phyloP scores from a whole-genome alignment of 2,888 invertebrate species.

The Trichopoda pennipes region DNA sequence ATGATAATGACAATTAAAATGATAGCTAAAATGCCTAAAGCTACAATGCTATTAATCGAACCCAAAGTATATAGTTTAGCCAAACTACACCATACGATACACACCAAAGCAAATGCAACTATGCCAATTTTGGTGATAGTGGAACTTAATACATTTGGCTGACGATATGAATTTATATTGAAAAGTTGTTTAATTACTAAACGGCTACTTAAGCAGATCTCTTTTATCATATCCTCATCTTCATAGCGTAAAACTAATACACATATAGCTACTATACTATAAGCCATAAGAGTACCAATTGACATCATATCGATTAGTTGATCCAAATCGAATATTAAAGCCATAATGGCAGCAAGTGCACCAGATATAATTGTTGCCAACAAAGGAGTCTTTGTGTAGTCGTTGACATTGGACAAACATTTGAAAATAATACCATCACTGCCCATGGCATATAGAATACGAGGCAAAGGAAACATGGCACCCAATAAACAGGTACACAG shows the following conservation, averaged over 20 bases:
- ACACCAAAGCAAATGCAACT: slow-evolving; percentile 82
- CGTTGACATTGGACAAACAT: slow-evolving; percentile 86
- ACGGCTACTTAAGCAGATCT: slow-evolving; percentile 75
- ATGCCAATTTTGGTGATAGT: slow-evolving; percentile 85
- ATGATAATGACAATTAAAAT: slow-evolving; percentile 83
- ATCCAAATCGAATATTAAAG: slow-evolving; percentile 91
- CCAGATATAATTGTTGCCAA: slow-evolving; percentile 89
- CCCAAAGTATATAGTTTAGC: slow-evolving; percentile 71
- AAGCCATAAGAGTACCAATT: slow-evolving; percentile 93
- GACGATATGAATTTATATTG: slow-evolving; percentile 87
- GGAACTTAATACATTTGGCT: slow-evolving; percentile 85
- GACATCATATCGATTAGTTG: slow-evolving; percentile 98
- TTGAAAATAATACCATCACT: slow-evolving; percentile 92
- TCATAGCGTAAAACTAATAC: slow-evolving; percentile 91
- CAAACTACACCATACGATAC: slow-evolving; percentile 75
- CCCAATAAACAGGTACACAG: slow-evolving; percentile 93
- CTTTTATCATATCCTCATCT: slow-evolving; percentile 75
- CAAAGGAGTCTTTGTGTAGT: slow-evolving; percentile 89
- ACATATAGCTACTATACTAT: slow-evolving; percentile 94
- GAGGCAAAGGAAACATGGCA: slow-evolving; percentile 93
- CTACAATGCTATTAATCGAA: slow-evolving; percentile 77
- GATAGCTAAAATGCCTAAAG: slow-evolving; percentile 82
- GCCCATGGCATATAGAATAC: slow-evolving; percentile 95
- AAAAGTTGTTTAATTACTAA: slow-evolving; percentile 83
- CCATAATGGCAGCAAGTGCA: slow-evolving; percentile 91